A percentile compares a stretch with the other conserved stretches of the same genome.
Evolutionary conservation across 2,113 vertebrate species (phyloP).

Genomic region (Genyomyrus donnyi): DNA sequence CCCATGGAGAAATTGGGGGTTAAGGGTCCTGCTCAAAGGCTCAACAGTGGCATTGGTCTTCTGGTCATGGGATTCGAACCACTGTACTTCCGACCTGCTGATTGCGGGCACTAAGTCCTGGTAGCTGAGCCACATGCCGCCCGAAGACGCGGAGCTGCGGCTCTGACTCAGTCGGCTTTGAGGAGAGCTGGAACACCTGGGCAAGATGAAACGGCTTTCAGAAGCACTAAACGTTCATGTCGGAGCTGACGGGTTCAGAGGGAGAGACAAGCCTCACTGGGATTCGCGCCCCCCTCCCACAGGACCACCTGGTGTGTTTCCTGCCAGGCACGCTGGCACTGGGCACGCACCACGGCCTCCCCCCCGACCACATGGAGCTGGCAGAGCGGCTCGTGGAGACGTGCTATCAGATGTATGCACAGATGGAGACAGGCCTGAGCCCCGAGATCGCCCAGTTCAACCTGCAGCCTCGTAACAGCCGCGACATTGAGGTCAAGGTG

Average conservation of each 20-base stretch:
- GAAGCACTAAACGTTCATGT: background rate
- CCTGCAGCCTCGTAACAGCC: constrained; percentile 53
- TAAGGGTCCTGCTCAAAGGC: background rate
- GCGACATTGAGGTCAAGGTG: constrained; percentile 81
- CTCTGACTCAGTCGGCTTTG: background rate
- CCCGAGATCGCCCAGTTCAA: constrained; percentile 91
- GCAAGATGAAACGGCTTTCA: background rate
- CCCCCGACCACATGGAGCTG: constrained; percentile 79
- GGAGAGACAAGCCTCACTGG: background rate
- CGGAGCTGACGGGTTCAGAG: background rate
- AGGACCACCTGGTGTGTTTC: constrained; percentile 98
- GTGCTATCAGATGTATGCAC: constrained; percentile 92
- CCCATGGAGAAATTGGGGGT: background rate
- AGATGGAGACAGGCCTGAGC: constrained; percentile 90
- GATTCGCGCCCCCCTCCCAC: constrained; percentile 10
- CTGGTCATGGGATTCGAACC: background rate
- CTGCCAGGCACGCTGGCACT: constrained; percentile 88
- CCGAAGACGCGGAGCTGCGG: background rate
- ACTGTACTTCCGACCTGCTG: background rate
- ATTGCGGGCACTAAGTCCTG: background rate
- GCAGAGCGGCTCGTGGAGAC: constrained; percentile 81
- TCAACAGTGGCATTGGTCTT: background rate
- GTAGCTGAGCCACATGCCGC: background rate
- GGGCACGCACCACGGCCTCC: constrained; percentile 78
- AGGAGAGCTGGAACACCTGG: background rate